Conservation (phyloP, 2,113 vertebrate species). For the Elgaria multicarinata region DNA sequence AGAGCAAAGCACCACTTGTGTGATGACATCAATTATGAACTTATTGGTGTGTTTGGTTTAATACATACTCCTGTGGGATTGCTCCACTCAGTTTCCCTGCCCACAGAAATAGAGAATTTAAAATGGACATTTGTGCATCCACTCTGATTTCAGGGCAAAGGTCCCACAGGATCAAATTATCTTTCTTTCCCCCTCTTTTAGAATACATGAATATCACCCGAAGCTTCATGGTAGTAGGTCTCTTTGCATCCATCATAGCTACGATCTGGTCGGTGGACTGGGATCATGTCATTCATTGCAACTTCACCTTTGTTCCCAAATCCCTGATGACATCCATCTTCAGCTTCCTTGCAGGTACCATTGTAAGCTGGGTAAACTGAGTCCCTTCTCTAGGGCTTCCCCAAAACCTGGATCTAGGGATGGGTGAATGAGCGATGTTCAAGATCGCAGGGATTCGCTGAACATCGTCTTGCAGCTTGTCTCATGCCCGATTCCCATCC, state of each 20-base stretch:
- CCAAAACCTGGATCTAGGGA: too few species aligned
- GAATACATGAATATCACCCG: not conserved
- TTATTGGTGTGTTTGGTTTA: too few species aligned
- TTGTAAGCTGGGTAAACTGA: not conserved
- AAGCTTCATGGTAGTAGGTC: not conserved
- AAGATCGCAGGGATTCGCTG: too few species aligned
- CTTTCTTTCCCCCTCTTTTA: not conserved
- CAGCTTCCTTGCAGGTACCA: not conserved
- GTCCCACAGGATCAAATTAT: too few species aligned
- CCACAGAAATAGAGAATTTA: too few species aligned
- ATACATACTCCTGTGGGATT: too few species aligned
- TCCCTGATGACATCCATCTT: not conserved
- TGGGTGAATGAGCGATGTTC: not conserved
- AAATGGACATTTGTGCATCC: too few species aligned
- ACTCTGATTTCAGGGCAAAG: not conserved
- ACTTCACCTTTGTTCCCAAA: not conserved
- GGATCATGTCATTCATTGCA: not conserved
- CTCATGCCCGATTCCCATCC: too few species aligned
- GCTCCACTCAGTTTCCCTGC: not conserved
- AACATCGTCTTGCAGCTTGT: too few species aligned
- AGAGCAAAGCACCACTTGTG: too few species aligned
- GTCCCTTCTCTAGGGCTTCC: too few species aligned
- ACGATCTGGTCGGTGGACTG: slow-evolving; percentile 8
- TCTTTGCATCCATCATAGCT: not conserved
- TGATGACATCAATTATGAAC: too few species aligned